Evolutionary conservation across 2,888 invertebrate species (phyloP).

Genomic region (Aleiodes leptofemur): DNA sequence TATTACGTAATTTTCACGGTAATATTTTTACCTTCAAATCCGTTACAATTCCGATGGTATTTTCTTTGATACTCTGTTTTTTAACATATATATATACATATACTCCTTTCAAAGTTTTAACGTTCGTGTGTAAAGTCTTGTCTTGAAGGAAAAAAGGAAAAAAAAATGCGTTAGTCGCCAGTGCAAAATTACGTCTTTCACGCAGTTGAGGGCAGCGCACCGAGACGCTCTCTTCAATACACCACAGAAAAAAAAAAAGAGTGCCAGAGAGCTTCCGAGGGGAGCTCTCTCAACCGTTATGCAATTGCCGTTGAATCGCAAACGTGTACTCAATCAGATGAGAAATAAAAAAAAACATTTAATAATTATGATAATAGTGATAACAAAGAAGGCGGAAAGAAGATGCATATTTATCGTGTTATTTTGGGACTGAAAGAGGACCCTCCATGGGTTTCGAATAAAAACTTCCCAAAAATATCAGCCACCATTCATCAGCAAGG

Average conservation of each 20-base stretch:
- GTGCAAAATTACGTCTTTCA: conserved; percentile 37
- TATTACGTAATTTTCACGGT: conserved; percentile 26
- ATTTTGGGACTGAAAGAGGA: not conserved
- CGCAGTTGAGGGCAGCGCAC: conserved; percentile 42
- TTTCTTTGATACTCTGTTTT: conserved; percentile 9
- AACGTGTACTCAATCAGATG: conserved; percentile 2
- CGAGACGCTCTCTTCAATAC: conserved; percentile 31
- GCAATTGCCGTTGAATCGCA: conserved; percentile 39
- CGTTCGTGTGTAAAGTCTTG: conserved; percentile 38
- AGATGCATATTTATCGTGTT: not conserved
- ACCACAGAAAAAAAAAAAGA: not conserved
- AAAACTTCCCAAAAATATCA: too few relatives aligned
- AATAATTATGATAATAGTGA: conserved; percentile 16
- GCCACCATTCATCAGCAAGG: too few relatives aligned
- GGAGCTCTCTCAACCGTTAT: conserved; percentile 39
- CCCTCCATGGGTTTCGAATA: not conserved
- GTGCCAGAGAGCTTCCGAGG: conserved; percentile 19
- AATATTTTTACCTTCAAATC: conserved; percentile 18
- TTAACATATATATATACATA: not conserved
- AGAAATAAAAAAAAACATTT: conserved; percentile 3
- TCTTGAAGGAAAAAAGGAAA: conserved; percentile 33
- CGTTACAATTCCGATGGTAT: conserved; percentile 24
- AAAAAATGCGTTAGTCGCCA: conserved; percentile 43
- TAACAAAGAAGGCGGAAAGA: conserved; percentile 21
- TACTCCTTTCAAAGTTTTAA: conserved; percentile 7